Conservation (phyloP, 2,113 vertebrate species). For the Tretioscincus oriximinensis region DNA sequence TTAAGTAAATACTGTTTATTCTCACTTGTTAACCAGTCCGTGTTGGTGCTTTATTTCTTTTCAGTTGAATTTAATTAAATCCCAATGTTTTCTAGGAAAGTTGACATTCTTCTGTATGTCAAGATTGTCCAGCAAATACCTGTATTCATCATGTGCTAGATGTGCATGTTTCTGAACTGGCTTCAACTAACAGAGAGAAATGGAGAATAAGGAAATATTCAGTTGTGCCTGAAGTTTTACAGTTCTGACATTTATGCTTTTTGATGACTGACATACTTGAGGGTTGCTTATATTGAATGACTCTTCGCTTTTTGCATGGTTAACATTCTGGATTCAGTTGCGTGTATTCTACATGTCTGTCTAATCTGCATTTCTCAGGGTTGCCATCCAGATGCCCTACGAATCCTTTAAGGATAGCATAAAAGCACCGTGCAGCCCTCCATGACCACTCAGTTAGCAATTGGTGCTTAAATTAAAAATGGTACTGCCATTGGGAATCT, state of each 20-base stretch:
- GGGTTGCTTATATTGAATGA: too few species aligned
- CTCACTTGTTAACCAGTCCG: not conserved
- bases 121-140: not conserved
- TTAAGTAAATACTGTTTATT: conserved; percentile 58
- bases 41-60: not conserved
- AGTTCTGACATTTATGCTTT: not conserved
- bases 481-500: not conserved
- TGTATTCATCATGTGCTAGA: not conserved
- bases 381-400: not conserved
- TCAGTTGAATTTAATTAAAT: not conserved
- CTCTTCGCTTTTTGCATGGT: not conserved
- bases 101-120: not conserved
- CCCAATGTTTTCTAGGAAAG: not conserved
- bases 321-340: not conserved
- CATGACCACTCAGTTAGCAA: not conserved
- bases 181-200: not conserved
- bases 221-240: not conserved
- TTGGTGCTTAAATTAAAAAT: not conserved
- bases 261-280: too few species aligned
- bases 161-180: not conserved
- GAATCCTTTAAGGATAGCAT: not conserved
- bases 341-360: not conserved
- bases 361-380: not conserved
- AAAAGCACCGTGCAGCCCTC: not conserved
- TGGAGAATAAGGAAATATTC: too few species aligned